phyloP scores from a whole-genome alignment of 1,140 invertebrate genomes.

The Ostrea denselamellosa region DNA sequence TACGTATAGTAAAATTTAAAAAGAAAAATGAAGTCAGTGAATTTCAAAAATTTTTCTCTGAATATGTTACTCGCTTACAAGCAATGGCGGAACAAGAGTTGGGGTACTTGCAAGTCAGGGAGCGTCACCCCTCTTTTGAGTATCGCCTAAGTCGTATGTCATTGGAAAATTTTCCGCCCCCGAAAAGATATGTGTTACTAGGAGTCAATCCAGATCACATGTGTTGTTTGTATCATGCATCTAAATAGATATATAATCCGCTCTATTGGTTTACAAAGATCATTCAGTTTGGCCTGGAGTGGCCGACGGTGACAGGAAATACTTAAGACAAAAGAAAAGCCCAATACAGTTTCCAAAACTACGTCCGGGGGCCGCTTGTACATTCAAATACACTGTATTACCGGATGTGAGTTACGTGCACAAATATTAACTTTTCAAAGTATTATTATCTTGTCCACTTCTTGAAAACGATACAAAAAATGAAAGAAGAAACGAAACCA shows the following conservation, averaged over 20 bases:
- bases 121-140: too few species aligned
- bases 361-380: neutral
- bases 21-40: too few species aligned
- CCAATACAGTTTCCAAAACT: conserved; percentile 35
- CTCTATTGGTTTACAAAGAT: conserved; percentile 12
- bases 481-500: too few species aligned
- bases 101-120: too few species aligned
- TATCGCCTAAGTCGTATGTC: too few species aligned
- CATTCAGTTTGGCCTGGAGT: neutral
- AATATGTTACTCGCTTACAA: too few species aligned
- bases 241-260: neutral
- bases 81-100: too few species aligned
- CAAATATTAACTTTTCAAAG: neutral
- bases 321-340: conserved; percentile 37
- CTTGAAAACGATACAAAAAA: neutral
- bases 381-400: neutral
- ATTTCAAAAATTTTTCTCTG: too few species aligned
- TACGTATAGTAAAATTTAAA: too few species aligned
- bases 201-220: neutral
- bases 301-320: neutral
- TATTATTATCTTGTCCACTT: neutral
- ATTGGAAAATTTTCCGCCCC: too few species aligned
- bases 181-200: too few species aligned
- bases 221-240: neutral
- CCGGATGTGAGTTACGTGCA: neutral